Conservation (phyloP, 2,113 vertebrate species). For the Ictalurus punctatus region DNA sequence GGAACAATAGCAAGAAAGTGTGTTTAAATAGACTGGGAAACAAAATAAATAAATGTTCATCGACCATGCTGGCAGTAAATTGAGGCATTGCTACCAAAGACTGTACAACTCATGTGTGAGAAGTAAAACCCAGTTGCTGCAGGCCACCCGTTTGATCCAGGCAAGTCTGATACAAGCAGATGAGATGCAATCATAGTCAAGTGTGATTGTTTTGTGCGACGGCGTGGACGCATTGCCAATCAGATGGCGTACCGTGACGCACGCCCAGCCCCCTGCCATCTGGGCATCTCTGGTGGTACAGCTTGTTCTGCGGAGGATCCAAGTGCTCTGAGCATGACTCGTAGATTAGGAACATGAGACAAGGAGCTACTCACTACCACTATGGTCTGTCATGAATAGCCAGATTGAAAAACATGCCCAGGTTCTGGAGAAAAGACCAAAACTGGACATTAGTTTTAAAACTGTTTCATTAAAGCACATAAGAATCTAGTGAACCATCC, state of each 20-base stretch:
- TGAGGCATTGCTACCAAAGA: neutral
- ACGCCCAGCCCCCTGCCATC: conserved; percentile 69
- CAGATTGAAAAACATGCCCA: conserved; percentile 30
- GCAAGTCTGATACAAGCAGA: conserved; percentile 18
- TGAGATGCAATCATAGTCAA: conserved; percentile 26
- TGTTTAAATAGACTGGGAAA: conserved; percentile 15
- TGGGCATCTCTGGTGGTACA: conserved; percentile 67
- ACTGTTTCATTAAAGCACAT: neutral
- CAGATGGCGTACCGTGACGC: conserved; percentile 68
- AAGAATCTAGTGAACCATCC: neutral
- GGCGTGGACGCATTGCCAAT: conserved; percentile 56
- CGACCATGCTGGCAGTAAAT: neutral
- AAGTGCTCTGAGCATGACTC: conserved; percentile 39
- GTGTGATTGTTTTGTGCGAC: conserved; percentile 41
- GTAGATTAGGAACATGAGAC: conserved; percentile 34
- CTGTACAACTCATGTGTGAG: neutral
- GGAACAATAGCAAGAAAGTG: conserved; percentile 16
- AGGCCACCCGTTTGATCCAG: neutral
- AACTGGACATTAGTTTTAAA: neutral
- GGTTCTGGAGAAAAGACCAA: neutral
- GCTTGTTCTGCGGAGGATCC: conserved; percentile 64
- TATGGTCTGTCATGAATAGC: neutral
- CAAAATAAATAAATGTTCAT: conserved; percentile 6
- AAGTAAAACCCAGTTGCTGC: conserved; percentile 17
- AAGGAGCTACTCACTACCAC: conserved; percentile 6